phyloP scores from a whole-genome alignment of 2,797 vertebrate genomes.

The Lithobates pipiens region DNA sequence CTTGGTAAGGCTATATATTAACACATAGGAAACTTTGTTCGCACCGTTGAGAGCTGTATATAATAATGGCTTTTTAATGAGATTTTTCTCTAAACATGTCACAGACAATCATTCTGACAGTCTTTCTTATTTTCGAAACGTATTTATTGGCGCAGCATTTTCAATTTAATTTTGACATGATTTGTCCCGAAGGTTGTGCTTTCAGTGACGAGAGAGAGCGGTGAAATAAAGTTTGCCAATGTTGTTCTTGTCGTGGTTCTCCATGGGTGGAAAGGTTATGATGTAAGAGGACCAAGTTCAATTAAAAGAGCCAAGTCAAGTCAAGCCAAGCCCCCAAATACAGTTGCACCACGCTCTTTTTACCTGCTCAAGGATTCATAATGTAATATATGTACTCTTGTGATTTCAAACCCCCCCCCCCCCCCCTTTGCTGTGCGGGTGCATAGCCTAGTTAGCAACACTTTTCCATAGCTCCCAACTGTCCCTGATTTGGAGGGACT shows the following conservation, averaged over 20 bases:
- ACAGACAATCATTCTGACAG: neutral
- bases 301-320: too few relatives aligned
- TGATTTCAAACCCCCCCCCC: too few relatives aligned
- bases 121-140: neutral
- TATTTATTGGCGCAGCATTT: neutral
- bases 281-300: too few relatives aligned
- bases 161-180: slow-evolving; percentile 7
- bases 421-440: too few relatives aligned
- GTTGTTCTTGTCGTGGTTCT: neutral
- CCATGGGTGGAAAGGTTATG: neutral
- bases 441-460: too few relatives aligned
- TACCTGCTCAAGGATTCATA: too few relatives aligned
- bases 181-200: neutral
- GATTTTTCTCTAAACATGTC: slow-evolving; percentile 4
- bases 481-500: too few relatives aligned
- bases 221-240: neutral
- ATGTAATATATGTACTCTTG: too few relatives aligned
- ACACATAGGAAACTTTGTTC: neutral
- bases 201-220: neutral
- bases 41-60: neutral
- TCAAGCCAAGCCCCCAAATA: too few relatives aligned
- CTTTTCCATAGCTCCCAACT: too few relatives aligned
- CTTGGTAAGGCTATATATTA: neutral
- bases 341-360: too few relatives aligned
- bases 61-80: slow-evolving; percentile 10